Base-by-base conservation (phyloP, 1,140 invertebrate genomes). In the Diploscapter pachys region DNA sequence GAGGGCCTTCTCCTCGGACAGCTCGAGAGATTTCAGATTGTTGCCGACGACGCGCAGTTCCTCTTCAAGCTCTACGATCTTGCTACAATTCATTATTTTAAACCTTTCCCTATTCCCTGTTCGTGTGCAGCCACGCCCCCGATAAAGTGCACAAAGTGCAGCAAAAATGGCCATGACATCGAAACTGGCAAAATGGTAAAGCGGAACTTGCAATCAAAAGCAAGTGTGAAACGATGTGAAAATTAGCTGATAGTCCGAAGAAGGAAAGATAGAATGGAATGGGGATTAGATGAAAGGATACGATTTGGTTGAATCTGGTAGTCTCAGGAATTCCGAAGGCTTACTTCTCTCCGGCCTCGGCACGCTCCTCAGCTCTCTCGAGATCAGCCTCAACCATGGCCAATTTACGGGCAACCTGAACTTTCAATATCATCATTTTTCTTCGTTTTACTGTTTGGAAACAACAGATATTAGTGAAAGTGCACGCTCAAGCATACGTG, bases 371-470 rank as follows among this genome's bases (percentile, higher is more conserved):
- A 83, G 97, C 95, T 90, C 96, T 92, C 89, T 99, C 97, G 89
- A 99, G 91, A 90, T 99, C 97, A 88, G 96, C 96, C 90, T 99
- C 97, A 91, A 99, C 96, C 94, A 99, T 99, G 89, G 97, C 97
- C 91, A 99, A 92, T 91, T 99, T 99, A 94, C 96, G 96, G 90
- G 97, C 96, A 88, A 99, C 96, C 97, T 99, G 86, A 75, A 79
- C 55, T 4, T 54, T 63, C 50, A 5, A 48, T 63, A 48, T 5
- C 5, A 48, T 6, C 13, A 68, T 63, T n/a, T 6, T 63, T 49
- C 31, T 3, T n/a, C 51, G 51, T 50, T 6, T 31, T 63, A 63
- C 54, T 54, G 4, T 55, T 9, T 68, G 13, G 9, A 31, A n/a
- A 55, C 66, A 61, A 31, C 31, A 31, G 31, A 31, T 31, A 31